These are phyloP conservation scores for Cacatua alba DNA, from an alignment of 2,113 vertebrate genomes.

Conservation along the genomic window DNA sequence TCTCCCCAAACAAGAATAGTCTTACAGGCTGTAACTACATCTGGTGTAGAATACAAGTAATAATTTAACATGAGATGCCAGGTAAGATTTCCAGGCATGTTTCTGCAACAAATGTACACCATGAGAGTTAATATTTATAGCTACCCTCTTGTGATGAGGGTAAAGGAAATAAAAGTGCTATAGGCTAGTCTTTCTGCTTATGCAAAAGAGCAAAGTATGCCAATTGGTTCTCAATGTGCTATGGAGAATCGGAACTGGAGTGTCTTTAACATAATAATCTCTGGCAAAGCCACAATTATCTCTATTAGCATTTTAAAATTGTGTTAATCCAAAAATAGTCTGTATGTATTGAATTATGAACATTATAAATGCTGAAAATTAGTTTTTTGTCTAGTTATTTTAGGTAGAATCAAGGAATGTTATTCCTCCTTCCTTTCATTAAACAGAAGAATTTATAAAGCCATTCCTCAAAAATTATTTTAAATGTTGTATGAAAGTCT, in stretches of 20 bases:
- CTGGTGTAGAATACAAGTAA: neutral
- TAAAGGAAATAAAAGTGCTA: neutral
- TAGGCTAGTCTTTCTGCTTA: neutral
- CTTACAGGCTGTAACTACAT: neutral
- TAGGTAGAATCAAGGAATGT: neutral
- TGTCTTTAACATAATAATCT: neutral
- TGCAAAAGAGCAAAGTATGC: slow-evolving; percentile 2
- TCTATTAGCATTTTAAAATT: slow-evolving; percentile 14
- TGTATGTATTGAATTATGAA: neutral
- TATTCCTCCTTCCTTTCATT: neutral
- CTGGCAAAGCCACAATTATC: slow-evolving; percentile 2
- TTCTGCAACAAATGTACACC: neutral
- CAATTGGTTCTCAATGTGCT: neutral
- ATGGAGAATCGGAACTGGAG: neutral
- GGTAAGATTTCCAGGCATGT: neutral
- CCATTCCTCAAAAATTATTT: neutral
- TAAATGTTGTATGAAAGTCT: neutral
- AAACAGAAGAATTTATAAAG: neutral
- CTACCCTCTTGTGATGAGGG: neutral
- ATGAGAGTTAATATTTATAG: neutral
- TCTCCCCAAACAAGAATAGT: neutral
- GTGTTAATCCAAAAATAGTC: slow-evolving; percentile 12
- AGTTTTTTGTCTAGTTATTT: slow-evolving; percentile 1
- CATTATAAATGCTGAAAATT: neutral
- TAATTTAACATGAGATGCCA: neutral